A percentile compares a stretch with the other conserved stretches of the same genome.
phyloP scores from a whole-genome alignment of 1,140 invertebrate species.

The Glomeris maerens region DNA sequence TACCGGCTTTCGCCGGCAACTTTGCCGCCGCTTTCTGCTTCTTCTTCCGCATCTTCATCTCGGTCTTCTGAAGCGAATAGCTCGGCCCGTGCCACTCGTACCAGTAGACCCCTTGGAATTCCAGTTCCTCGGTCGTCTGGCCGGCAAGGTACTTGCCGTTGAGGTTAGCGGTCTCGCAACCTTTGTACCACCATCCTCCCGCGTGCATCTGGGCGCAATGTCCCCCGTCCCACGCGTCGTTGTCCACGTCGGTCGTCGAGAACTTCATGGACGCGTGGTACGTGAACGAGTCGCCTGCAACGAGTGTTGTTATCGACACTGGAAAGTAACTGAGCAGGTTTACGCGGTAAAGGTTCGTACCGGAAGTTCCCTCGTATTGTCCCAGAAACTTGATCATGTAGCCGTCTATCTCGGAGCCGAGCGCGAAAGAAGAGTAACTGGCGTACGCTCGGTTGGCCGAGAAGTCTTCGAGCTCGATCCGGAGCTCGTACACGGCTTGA shows the following conservation, averaged over 20 bases:
- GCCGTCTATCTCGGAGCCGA: conserved; percentile 45
- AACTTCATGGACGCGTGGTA: conserved; percentile 57
- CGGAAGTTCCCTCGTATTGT: conserved; percentile 44
- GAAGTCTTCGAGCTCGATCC: conserved; percentile 48
- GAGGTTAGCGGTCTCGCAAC: conserved; percentile 40
- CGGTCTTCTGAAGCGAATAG: conserved; percentile 37
- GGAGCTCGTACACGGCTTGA: conserved; percentile 41
- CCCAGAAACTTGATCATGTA: conserved; percentile 47
- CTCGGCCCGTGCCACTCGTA: conserved; percentile 40
- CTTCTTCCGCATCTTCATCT: conserved; percentile 42
- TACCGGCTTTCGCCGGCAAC: conserved; percentile 10
- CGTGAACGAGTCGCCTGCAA: conserved; percentile 43
- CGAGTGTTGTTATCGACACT: not conserved
- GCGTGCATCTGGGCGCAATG: conserved; percentile 48
- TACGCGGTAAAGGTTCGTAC: conserved; percentile 19
- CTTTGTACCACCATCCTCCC: conserved; percentile 49
- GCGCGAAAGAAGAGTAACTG: conserved; percentile 46
- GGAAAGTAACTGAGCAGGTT: not conserved
- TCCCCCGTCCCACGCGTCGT: conserved; percentile 52
- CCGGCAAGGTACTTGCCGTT: conserved; percentile 44
- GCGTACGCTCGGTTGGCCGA: conserved; percentile 35
- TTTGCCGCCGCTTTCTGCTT: conserved; percentile 20
- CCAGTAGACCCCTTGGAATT: conserved; percentile 45
- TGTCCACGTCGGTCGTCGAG: conserved; percentile 53
- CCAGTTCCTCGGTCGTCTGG: conserved; percentile 33